Base-by-base conservation (phyloP, 2,888 invertebrate genomes). In the Brenthis hecate region DNA sequence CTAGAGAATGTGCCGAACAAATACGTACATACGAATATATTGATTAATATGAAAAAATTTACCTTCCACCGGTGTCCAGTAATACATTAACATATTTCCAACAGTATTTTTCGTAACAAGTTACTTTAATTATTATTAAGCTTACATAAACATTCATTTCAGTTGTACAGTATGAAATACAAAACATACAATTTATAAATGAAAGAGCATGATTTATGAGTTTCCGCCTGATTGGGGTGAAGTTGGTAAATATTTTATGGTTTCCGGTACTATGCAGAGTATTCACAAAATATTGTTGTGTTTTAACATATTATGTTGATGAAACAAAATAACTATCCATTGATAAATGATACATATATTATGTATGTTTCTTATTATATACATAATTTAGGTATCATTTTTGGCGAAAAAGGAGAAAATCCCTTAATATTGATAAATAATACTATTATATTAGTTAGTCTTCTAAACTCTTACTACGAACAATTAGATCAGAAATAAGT, bases 151-250 rank as follows among this genome's bases (percentile, higher is more conserved):
- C 19, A 14, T 48, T 23, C 58, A 55, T 50, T 50, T 32, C 55
- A 36, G 28, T 32, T 56, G n/a, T 32, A 32, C n/a, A 56, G 56
- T 56, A 50, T 65, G 48, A 48, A 58, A 58, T 28, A 58, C 58
- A 28, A 58, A 58, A 58, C 47, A 56, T 55, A 50, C 32, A 55
- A 32, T 50, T 64, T 56, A 64, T 55, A 56, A 64, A 64, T 65
- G 64, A 56, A 56, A 56, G 32, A 19, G 50, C 50, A 50, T 65
- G 64, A 65, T 65, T 65, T 56, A 65, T 56, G 64, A 56, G 16
- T 56, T 56, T 65, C 32, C 64, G 56, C 50, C 56, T 48, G 56
- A 65, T 56, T 65, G 56, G 47, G 50, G 64, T 56, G 48, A 32
- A 65, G 58, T 48, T 58, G 48, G 19, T 58, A 28, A 58, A 58